Evolutionary conservation across 2,888 invertebrate species (phyloP), one percentile per base, ranked within the genome.

Genomic region (Yponomeuta cagnagella): DNA sequence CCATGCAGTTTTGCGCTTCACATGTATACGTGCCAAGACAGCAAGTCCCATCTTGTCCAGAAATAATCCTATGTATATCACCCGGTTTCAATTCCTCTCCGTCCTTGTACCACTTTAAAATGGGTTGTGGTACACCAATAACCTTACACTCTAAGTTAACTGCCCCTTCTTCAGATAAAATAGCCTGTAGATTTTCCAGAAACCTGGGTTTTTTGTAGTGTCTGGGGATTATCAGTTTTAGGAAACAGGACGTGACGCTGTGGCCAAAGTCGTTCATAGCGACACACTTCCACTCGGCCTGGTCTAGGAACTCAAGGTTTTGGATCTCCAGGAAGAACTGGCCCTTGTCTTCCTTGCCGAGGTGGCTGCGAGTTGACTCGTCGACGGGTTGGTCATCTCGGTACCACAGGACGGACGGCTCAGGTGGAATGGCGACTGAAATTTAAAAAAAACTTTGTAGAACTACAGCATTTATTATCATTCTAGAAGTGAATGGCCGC

Each of bases 91-190:
- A 84, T 81, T 97, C 97, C 71, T 95, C 94, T 0, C 97, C 97
- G 82, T 98, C 98, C 87, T 98, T 98, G 82, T 96, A 98, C 98
- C 98, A 98, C 80, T 97, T 97, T 0, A 98, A 88, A n/a, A 95
- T 92, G 0, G 97, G 97, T 80, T 97, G 97, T 0, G 97, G 97
- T 2, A 97, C 97, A 8, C 97, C 97, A 72, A 97, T 97, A 0
- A 97, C 97, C 90, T 98, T 98, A 84, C 98, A 98, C 84, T 98
- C 98, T 73, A 98, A 93, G 86, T 97, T 97, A 0, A 98, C 98
- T 10, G 97, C 97, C 0, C 97, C 96, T 85, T 97, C 97, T 74
- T 97, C 96, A 0, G 97, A 97, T 30, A 98, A 90, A 64, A 97
- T 95, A 0, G 97, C 98, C 76, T 96, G 93, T 4, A 98, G 91